Evolutionary conservation across 2,888 invertebrate genomes (phyloP).

Genomic region (Prosopocoilus inquinatus): DNA sequence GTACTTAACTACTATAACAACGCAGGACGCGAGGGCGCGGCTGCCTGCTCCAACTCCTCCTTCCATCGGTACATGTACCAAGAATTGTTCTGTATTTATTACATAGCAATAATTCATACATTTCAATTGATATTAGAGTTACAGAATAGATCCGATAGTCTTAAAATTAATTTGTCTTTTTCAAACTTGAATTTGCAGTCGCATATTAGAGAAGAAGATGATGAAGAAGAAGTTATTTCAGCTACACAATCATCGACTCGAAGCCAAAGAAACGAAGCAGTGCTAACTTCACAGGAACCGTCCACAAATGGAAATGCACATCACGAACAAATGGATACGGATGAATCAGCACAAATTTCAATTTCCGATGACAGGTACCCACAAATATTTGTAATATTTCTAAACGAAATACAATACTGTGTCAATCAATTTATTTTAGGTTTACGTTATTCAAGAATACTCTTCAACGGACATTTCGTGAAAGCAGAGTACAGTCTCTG

Average conservation of each 20-base stretch:
- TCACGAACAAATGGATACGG: slow-evolving; percentile 36
- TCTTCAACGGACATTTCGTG: slow-evolving; percentile 73
- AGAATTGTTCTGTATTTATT: too few relatives aligned
- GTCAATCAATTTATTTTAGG: slow-evolving; percentile 38
- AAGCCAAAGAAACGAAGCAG: too few relatives aligned
- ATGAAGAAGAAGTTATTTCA: slow-evolving; percentile 3
- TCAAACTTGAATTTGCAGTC: background rate
- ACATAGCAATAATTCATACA: too few relatives aligned
- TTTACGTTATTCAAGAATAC: slow-evolving; percentile 70
- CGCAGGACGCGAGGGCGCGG: too few relatives aligned
- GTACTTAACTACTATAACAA: too few relatives aligned
- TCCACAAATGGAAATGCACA: slow-evolving; percentile 20
- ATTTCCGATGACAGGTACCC: slow-evolving; percentile 26
- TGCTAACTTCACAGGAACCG: slow-evolving; percentile 1
- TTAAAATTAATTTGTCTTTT: background rate
- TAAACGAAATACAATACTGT: too few relatives aligned
- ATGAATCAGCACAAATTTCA: slow-evolving; percentile 24
- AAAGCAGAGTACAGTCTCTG: slow-evolving; percentile 74
- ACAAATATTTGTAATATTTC: background rate
- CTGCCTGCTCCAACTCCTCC: too few relatives aligned
- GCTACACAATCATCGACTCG: background rate
- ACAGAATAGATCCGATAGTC: too few relatives aligned
- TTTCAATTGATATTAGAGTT: too few relatives aligned
- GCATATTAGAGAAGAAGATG: slow-evolving; percentile 4
- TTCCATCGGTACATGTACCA: too few relatives aligned